Evolutionary conservation across 1,140 invertebrate species (phyloP), one percentile per base, ranked within the genome.

Genomic region (Drosophila seguyi): DNA sequence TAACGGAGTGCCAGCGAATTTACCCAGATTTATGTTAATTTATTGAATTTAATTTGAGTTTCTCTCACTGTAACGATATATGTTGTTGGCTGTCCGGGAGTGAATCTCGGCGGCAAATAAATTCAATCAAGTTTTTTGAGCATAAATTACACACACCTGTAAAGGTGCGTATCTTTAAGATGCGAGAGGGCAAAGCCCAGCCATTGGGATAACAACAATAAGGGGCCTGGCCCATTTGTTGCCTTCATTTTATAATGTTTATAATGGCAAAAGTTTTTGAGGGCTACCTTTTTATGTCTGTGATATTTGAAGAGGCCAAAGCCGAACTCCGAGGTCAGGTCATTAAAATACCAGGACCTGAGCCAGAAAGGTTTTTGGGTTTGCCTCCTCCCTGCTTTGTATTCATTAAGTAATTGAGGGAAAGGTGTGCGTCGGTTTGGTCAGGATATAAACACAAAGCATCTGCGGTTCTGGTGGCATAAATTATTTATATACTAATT

Each of bases 1-100:
- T 65, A 52, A 61, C 69, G 59, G 47, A 67, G 55, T 62, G 59
- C 56, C 45, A 44, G 57, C 41, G 42, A 62, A 83, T 67, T 77
- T 59, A 56, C 63, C 18, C 47, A 90, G 84, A 88, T 88, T 88
- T 88, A 90, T 88, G 80, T 84, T 84, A 88, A 88, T 88, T 90
- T 84, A 88, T 88, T 78, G 85, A 84, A 84, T 84, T 90, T 90
- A 76, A 81, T 80, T 83, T 80, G 79, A 83, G 83, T 76, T 74
- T 59, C 29, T 68, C 36, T 60, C 60, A 59, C 75, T 66, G 53
- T 48, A 61, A 58, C 73, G 60, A 82, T 82, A 78, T 77, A 63
- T 75, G 60, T 56, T 60, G 13, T 57, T 22, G 29, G 38, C 10
- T 50, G 57, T 38, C 41, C 27, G 61, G 38, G 61, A 62, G 58